Conservation (phyloP, 2,888 invertebrate genomes). For the Ptilodon capucinus region DNA sequence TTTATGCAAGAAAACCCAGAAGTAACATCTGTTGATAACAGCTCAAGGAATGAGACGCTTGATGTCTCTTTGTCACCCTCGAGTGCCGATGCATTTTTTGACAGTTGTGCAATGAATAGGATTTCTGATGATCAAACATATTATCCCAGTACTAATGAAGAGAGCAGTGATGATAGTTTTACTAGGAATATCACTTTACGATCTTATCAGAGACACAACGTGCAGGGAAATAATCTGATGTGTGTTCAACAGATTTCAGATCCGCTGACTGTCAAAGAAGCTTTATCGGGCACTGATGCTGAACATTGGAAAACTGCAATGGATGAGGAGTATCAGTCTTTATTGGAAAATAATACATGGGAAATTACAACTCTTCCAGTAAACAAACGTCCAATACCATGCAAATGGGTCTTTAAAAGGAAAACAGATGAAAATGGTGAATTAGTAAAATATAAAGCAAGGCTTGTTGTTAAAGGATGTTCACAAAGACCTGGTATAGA, state of each 20-base stretch:
- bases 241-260: neutral
- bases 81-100: too few relatives aligned
- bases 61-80: too few relatives aligned
- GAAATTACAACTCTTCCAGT: too few relatives aligned
- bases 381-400: neutral
- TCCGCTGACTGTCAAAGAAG: neutral
- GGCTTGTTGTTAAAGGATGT: neutral
- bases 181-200: too few relatives aligned
- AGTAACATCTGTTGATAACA: too few relatives aligned
- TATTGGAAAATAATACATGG: neutral
- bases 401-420: neutral
- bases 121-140: too few relatives aligned
- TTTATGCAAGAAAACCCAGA: too few relatives aligned
- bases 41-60: too few relatives aligned
- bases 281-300: neutral
- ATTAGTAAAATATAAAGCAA: neutral
- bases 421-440: neutral
- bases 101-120: too few relatives aligned
- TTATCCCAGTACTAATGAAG: too few relatives aligned
- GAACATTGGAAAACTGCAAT: neutral
- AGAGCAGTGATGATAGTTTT: too few relatives aligned
- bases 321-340: neutral
- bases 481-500: neutral
- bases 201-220: too few relatives aligned
- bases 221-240: neutral